phyloP scores from a whole-genome alignment of 35 echinoderm and acorn worm genomes.

The Chiridota heheva region DNA sequence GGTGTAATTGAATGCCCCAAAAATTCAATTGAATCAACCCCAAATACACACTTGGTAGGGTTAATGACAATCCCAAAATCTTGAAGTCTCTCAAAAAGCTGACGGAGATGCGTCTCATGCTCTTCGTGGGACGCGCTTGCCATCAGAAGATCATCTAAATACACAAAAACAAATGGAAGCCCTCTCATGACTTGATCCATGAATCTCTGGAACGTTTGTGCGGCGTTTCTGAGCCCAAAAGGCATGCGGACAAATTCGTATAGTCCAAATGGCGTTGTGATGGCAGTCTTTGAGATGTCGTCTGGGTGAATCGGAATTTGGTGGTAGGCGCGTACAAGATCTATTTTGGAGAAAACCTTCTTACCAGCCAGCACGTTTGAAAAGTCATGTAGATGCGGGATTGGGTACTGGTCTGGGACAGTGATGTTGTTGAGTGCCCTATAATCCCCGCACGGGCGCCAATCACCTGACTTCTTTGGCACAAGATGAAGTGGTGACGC shows the following conservation, averaged over 20 bases:
- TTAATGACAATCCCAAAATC: slow-evolving; percentile 48
- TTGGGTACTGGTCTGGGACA: slow-evolving; percentile 26
- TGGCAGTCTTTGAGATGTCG: slow-evolving; percentile 56
- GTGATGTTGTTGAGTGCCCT: slow-evolving; percentile 43
- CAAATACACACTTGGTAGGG: slow-evolving; percentile 46
- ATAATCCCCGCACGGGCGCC: slow-evolving; percentile 56
- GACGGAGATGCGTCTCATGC: slow-evolving; percentile 27
- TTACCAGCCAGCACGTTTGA: slow-evolving; percentile 19
- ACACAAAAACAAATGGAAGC: slow-evolving; percentile 32
- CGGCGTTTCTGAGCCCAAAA: slow-evolving; percentile 46
- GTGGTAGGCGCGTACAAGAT: slow-evolving; percentile 42
- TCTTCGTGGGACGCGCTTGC: slow-evolving; percentile 20
- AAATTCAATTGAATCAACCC: slow-evolving; percentile 24
- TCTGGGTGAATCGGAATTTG: slow-evolving; percentile 42
- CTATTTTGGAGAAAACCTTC: slow-evolving; percentile 39
- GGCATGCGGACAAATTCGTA: slow-evolving; percentile 49
- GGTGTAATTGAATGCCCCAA: slow-evolving; percentile 36
- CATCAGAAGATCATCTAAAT: slow-evolving; percentile 58
- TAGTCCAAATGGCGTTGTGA: slow-evolving; percentile 51
- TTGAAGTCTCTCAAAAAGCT: slow-evolving; percentile 33
- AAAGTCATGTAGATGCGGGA: slow-evolving; percentile 59
- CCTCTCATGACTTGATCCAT: slow-evolving; percentile 44
- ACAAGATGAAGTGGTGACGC: slow-evolving; percentile 52
- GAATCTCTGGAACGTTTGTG: slow-evolving; percentile 45
- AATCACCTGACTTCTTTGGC: slow-evolving; percentile 61